Evolutionary conservation across 1,140 invertebrate genomes (phyloP).

Genomic region (Vanessa tameamea): DNA sequence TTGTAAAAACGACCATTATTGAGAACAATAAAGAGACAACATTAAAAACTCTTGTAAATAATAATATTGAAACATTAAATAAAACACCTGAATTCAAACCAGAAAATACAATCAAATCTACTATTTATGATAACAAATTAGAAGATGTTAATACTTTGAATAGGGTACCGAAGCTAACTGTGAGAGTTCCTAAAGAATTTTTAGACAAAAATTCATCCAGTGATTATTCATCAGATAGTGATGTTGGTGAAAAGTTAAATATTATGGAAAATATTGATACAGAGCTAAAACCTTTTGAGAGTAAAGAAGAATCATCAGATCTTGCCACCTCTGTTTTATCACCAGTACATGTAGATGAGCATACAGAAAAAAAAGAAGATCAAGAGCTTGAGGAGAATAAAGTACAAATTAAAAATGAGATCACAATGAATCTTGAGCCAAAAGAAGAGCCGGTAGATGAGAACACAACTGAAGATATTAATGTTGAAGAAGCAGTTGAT

Average conservation of each 20-base stretch:
- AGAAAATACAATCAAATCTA: constrained; percentile 67
- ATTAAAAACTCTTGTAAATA: constrained; percentile 66
- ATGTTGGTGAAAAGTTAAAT: constrained; percentile 82
- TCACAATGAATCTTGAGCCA: constrained; percentile 45
- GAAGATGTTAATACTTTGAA: constrained; percentile 73
- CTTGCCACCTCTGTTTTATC: constrained; percentile 9
- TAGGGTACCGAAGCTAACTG: constrained; percentile 77
- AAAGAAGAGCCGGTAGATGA: constrained; percentile 56
- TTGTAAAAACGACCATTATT: constrained; percentile 75
- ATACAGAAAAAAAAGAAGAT: constrained; percentile 34
- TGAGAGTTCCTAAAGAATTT: constrained; percentile 78
- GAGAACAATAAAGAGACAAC: constrained; percentile 69
- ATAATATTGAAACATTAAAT: constrained; percentile 57
- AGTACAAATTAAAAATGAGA: constrained; percentile 47
- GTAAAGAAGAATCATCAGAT: constrained; percentile 34
- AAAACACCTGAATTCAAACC: constrained; percentile 53
- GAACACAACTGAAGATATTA: constrained; percentile 51
- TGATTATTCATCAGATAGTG: constrained; percentile 81
- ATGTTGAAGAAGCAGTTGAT: constrained; percentile 61
- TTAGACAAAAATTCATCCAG: constrained; percentile 78
- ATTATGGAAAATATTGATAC: constrained; percentile 62
- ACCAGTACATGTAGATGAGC: constrained; percentile 27
- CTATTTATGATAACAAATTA: constrained; percentile 75
- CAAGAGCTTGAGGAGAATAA: constrained; percentile 41
- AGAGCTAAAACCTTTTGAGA: constrained; percentile 34